Evolutionary conservation across 2,113 vertebrate species (phyloP), one percentile per base, ranked within the genome.

Genomic region (Ageneiosus marmoratus): DNA sequence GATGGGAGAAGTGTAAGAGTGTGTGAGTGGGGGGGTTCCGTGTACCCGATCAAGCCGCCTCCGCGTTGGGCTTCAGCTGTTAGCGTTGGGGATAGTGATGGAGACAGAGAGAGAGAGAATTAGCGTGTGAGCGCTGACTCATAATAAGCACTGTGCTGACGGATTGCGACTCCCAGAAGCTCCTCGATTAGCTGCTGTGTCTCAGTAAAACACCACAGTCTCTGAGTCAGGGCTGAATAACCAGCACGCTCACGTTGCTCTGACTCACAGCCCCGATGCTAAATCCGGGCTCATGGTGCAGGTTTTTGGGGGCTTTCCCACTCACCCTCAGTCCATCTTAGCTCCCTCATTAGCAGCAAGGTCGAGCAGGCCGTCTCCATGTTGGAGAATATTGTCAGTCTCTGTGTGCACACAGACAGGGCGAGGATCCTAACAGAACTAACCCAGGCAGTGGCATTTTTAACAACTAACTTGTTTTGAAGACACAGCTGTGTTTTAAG

Each of bases 91-190:
- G 51, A 20, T 60, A 41, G 34, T 10, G 24, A 27, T 53, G 62
- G 63, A 11, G 81, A 20, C 50, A 0, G 32, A 78, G 55, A 1
- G 77, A 9, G 75, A 20, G 76, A 6, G 29, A 55, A 51, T 67
- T 67, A 58, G 69, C 18, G 46, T 29, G 72, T 55, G 77, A 83
- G 84, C 34, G 50, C 81, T 86, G 87, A 89, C 77, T 88, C 86
- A 86, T 86, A 85, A 84, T 85, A 63, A 85, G 75, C 65, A 24
- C 72, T 77, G 51, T 83, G 84, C 87, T 86, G 89, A 89, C 51
- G 32, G 83, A 73, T 60, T 75, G 85, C 79, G 81, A 77, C 80
- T 79, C 81, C 78, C 83, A 24, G 84, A 84, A 86, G 74, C 81
- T 77, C 86, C 60, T 74, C 53, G 56, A 82, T 85, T 86, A 86